phyloP scores from a whole-genome alignment of 2,113 vertebrate genomes.

The Sapayoa aenigma region DNA sequence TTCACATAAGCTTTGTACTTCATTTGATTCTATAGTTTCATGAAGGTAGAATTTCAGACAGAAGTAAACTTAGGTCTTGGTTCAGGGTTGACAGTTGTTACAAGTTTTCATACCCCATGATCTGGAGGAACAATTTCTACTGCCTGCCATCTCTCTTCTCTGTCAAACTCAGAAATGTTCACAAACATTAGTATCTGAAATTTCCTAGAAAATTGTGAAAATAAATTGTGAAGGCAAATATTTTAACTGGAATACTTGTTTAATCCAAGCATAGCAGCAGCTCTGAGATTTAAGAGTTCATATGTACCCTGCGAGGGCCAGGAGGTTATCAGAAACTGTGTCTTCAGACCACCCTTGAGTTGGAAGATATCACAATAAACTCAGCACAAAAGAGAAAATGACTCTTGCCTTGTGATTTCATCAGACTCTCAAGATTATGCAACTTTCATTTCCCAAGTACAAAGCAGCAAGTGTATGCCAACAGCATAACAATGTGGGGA shows the following conservation, averaged over 20 bases:
- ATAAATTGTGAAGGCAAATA: neutral
- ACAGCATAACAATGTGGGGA: rapidly evolving
- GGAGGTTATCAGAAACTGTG: neutral
- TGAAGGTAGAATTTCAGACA: neutral
- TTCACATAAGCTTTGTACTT: neutral
- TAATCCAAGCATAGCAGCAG: neutral
- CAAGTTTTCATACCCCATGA: rapidly evolving
- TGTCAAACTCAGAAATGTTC: neutral
- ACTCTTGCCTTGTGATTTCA: neutral
- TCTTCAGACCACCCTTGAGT: neutral
- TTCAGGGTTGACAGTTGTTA: neutral
- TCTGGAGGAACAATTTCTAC: neutral
- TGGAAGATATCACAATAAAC: neutral
- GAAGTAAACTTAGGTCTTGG: neutral
- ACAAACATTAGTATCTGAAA: neutral
- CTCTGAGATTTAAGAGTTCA: neutral
- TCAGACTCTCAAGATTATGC: neutral
- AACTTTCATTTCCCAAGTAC: neutral
- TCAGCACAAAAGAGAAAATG: neutral
- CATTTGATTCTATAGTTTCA: neutral
- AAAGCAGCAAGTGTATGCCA: neutral
- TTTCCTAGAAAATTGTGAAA: neutral
- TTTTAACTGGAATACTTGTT: neutral
- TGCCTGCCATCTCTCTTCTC: neutral
- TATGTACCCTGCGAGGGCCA: neutral